phyloP scores from a whole-genome alignment of 2,797 vertebrate species.

The Rhinella marina region DNA sequence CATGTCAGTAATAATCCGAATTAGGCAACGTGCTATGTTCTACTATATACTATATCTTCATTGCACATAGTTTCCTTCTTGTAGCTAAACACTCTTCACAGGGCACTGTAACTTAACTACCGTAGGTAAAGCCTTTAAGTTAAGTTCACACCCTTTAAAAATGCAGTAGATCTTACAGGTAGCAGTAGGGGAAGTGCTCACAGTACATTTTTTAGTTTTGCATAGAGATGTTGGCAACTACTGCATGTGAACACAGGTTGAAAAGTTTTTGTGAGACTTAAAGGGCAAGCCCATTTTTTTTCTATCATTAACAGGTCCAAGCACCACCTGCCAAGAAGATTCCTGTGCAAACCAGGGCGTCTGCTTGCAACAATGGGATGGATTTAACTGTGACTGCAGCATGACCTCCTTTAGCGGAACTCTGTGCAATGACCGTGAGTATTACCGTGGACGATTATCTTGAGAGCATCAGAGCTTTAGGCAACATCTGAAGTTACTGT shows the following conservation, averaged over 20 bases:
- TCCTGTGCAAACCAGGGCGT: constrained; percentile 97
- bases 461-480: constrained; percentile 38
- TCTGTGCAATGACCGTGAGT: constrained; percentile 95
- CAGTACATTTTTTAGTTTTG: background rate
- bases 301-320: constrained; percentile 84
- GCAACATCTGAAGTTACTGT: constrained; percentile 40
- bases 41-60: background rate
- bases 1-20: too few species aligned
- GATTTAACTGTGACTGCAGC: constrained; percentile 97
- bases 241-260: constrained; percentile 67
- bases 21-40: background rate
- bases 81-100: background rate
- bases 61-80: background rate
- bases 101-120: background rate
- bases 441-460: constrained; percentile 16
- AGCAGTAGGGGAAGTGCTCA: background rate
- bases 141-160: background rate
- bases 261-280: constrained; percentile 44
- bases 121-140: background rate
- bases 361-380: constrained; percentile 98
- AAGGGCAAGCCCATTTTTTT: constrained; percentile 66
- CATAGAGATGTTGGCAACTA: constrained; percentile 64
- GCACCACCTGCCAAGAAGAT: constrained; percentile 96
- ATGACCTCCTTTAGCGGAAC: constrained; percentile 98
- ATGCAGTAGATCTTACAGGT: background rate